These are phyloP conservation scores for Hydroisotoma schaefferi DNA, from an alignment of 2,888 invertebrate genomes.

Conservation along the genomic window DNA sequence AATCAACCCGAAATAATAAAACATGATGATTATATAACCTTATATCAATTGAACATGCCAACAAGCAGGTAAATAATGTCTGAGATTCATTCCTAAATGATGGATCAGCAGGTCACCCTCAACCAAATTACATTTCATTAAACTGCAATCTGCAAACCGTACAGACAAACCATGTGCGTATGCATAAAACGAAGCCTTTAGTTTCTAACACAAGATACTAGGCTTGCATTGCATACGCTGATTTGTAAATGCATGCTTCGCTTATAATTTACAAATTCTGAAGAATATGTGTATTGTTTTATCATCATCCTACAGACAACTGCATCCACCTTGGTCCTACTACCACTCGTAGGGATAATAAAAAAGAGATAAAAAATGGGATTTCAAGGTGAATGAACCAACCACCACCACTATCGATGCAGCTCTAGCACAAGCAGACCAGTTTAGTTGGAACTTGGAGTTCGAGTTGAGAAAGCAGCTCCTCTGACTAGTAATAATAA, in stretches of 20 bases:
- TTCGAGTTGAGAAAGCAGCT: background rate
- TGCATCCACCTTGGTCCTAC: conserved; percentile 10
- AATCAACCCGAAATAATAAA: no score
- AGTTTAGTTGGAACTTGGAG: background rate
- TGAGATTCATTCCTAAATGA: no score
- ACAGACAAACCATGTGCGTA: background rate
- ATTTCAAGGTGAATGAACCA: conserved; percentile 47
- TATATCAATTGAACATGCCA: background rate
- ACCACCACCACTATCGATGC: background rate
- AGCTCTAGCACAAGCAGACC: background rate
- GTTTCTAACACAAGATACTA: no score
- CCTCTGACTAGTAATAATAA: background rate
- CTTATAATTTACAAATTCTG: no score
- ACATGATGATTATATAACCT: background rate
- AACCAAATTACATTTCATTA: no score
- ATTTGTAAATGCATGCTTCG: no score
- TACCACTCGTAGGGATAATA: conserved; percentile 9
- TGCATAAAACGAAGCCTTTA: no score
- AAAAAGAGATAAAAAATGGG: conserved; percentile 39
- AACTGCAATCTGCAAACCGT: background rate
- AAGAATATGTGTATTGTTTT: no score
- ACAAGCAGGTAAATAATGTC: no score
- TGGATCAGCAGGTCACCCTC: no score
- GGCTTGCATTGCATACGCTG: no score
- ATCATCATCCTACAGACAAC: no score